Evolutionary conservation across 2,888 invertebrate genomes (phyloP).

Genomic region (Norana najaformis): DNA sequence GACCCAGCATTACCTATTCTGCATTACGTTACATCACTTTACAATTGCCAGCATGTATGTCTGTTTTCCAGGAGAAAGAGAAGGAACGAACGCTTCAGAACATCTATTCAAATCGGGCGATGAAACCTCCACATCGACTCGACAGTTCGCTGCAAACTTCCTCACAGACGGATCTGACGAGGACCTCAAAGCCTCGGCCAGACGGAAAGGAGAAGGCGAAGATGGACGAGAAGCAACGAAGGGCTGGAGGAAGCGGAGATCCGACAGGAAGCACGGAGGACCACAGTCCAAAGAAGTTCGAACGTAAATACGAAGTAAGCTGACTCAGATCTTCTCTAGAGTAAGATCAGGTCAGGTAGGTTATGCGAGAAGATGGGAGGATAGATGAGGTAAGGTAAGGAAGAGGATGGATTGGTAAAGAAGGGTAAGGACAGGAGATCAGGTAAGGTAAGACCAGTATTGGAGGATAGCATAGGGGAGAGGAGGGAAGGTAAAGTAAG

Average conservation of each 20-base stretch:
- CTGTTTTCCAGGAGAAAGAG: conserved; percentile 55
- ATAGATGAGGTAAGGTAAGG: background rate
- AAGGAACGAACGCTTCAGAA: conserved; percentile 60
- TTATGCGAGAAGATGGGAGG: background rate
- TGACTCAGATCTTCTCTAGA: background rate
- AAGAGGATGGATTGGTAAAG: background rate
- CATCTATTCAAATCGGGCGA: conserved; percentile 54
- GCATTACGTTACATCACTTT: background rate
- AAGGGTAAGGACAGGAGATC: background rate
- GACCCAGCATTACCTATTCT: no score
- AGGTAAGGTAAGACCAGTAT: background rate
- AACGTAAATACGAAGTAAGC: background rate
- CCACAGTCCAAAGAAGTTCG: background rate
- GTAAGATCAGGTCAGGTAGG: background rate
- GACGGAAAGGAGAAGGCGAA: background rate
- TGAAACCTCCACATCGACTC: conserved; percentile 50
- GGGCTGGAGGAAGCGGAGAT: background rate
- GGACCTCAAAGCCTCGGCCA: background rate
- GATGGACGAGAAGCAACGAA: background rate
- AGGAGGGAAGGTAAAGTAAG: no score
- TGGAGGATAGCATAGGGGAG: background rate
- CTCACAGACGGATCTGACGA: conserved; percentile 20
- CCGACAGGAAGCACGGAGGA: background rate
- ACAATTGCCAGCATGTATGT: background rate
- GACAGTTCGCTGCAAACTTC: conserved; percentile 44